Percentiles rank a stretch among this genome's conserved stretches.
Conservation (phyloP, 2,113 vertebrate species). For the Heterochromis multidens region DNA sequence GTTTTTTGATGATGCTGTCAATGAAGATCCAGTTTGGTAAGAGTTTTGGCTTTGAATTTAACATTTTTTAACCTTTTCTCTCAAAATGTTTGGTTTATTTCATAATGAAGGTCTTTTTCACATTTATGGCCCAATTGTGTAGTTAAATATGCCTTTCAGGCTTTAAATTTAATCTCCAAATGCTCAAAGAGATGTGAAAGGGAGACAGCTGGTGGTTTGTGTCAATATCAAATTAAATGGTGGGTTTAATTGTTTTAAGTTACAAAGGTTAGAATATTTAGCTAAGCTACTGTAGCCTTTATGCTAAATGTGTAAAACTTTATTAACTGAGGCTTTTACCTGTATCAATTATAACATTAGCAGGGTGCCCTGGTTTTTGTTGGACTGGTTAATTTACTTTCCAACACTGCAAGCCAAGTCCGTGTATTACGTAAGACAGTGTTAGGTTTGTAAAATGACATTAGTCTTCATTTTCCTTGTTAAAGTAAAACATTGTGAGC, state of each 20-base stretch:
- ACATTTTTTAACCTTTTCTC: not conserved
- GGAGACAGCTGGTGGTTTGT: not conserved
- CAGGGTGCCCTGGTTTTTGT: not conserved
- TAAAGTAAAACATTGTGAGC: not conserved
- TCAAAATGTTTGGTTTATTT: not conserved
- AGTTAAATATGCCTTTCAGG: not conserved
- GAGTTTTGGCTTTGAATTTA: slow-evolving; percentile 26
- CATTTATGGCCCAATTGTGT: not conserved
- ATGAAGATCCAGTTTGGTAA: slow-evolving; percentile 93
- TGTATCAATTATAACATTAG: not conserved
- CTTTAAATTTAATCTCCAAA: not conserved
- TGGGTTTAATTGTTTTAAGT: not conserved
- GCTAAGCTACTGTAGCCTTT: not conserved
- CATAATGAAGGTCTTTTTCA: not conserved
- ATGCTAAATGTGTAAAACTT: not conserved
- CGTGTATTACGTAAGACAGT: not conserved
- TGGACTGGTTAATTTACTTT: not conserved
- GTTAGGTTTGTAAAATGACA: not conserved
- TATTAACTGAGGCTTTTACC: not conserved
- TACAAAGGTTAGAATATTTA: not conserved
- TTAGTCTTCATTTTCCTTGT: not conserved
- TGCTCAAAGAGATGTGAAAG: not conserved
- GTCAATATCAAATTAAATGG: not conserved
- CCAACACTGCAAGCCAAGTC: not conserved
- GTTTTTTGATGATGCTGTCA: slow-evolving; percentile 86